Evolutionary conservation across 2,113 vertebrate species (phyloP).

Genomic region (Podiceps cristatus): DNA sequence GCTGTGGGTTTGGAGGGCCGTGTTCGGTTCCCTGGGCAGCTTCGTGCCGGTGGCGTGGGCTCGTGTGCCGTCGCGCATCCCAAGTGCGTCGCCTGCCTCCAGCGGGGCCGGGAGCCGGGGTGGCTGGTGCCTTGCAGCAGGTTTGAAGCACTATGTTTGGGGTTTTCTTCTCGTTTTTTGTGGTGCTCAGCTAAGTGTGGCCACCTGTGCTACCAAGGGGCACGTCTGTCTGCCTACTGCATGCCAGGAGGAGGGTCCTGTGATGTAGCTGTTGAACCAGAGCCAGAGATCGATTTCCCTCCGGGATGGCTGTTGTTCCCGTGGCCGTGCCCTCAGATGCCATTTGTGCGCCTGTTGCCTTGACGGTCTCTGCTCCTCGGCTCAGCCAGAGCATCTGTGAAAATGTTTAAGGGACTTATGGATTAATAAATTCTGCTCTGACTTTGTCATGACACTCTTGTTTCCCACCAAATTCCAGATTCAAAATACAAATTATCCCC

Average conservation of each 20-base stretch:
- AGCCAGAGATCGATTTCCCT: neutral
- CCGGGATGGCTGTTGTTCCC: neutral
- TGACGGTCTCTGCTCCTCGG: neutral
- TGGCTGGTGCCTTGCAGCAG: neutral
- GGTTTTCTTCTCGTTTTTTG: neutral
- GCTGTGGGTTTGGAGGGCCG: neutral
- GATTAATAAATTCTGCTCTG: neutral
- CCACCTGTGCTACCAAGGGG: neutral
- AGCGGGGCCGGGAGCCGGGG: accelerated
- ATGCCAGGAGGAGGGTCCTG: neutral
- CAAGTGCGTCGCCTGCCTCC: neutral
- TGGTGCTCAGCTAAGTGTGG: neutral
- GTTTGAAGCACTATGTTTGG: neutral
- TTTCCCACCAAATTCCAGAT: neutral
- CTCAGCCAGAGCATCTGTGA: neutral
- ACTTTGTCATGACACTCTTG: neutral
- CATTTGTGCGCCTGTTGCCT: neutral
- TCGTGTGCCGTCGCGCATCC: accelerated
- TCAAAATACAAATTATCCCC: neutral
- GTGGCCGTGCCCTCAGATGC: neutral
- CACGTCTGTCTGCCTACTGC: neutral
- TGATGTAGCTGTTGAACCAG: neutral
- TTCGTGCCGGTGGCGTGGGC: neutral
- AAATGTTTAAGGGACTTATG: neutral
- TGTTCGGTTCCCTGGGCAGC: neutral